Base-by-base conservation (phyloP, 2,797 vertebrate species). In the Odontamblyopus rebecca region DNA sequence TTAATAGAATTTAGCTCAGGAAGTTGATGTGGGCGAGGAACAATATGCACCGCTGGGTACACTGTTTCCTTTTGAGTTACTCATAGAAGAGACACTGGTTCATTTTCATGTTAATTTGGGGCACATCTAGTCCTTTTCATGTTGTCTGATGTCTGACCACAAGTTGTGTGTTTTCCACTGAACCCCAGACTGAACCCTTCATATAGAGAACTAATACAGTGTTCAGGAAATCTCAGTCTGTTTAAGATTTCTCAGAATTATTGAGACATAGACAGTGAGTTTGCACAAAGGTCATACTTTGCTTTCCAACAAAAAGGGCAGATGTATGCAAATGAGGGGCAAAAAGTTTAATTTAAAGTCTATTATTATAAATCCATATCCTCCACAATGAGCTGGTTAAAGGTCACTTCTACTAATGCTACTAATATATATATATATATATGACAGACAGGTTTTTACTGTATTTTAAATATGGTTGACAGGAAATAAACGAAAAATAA, bases 121-220 rank as follows among this genome's bases (percentile, higher is more conserved):
- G 80, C 84, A 35, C 75, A 62, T 38, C 73, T 64, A 73, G 76
- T 54, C 44, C 23, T 72, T 76, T 79, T 63, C 67, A 35, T 71
- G 60, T 84, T 84, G 90, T 73, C 74, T 71, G 86, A 91, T 85
- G 89, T 73, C 74, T 71, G 86, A 91, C 93, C 94, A 86, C 93
- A 94, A 80, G 74, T 85, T 82, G 74, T 61, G 68, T 72, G 35
- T 71, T 84, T 93, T 93, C 93, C 93, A 90, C 76, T 82, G 72
- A 23, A 79, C 69, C 18, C 38, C 77, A 84, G 71, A 83, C 4
- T 9, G 27, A 32, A 27, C 63, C 6, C 61, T 71, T 41, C 75
- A 60, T 88, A 88, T 89, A 89, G 89, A 91, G 89, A 91, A 89
- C 87, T 88, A 83, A 82, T 77, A 70, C 78, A 81, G 82, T 88